phyloP scores from a whole-genome alignment of 2,113 vertebrate species.

The Callithrix jacchus region DNA sequence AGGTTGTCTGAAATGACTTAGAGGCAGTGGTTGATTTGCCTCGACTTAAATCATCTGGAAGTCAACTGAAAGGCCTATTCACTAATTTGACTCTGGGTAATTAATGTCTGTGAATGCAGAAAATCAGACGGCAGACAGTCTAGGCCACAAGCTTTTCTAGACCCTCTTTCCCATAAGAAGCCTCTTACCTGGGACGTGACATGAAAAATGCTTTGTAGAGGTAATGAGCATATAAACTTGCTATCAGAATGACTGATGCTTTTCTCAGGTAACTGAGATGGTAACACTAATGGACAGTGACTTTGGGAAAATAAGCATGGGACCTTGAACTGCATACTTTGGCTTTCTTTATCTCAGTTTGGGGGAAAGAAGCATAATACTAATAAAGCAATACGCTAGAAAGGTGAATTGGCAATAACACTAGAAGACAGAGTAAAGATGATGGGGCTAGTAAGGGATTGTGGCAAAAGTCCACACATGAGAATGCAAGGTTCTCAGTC shows the following conservation, averaged over 20 bases:
- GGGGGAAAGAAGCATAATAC: not conserved
- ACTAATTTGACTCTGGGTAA: not conserved
- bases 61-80: too few relatives aligned
- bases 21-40: not conserved
- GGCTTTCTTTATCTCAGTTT: not conserved
- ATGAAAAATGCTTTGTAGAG: not conserved
- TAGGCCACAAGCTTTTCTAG: too few relatives aligned
- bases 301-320: not conserved
- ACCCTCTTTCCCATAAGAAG: not conserved
- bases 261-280: not conserved
- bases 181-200: not conserved
- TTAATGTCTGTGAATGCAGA: not conserved
- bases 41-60: not conserved
- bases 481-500: not conserved
- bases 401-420: not conserved
- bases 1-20: not conserved
- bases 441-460: not conserved
- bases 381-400: not conserved
- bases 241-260: not conserved
- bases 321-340: not conserved
- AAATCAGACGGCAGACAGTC: not conserved
- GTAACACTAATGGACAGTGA: not conserved
- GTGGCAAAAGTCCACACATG: not conserved
- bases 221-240: not conserved
- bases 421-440: not conserved